phyloP scores from a whole-genome alignment of 2,797 vertebrate species.

The Halcyon badia region DNA sequence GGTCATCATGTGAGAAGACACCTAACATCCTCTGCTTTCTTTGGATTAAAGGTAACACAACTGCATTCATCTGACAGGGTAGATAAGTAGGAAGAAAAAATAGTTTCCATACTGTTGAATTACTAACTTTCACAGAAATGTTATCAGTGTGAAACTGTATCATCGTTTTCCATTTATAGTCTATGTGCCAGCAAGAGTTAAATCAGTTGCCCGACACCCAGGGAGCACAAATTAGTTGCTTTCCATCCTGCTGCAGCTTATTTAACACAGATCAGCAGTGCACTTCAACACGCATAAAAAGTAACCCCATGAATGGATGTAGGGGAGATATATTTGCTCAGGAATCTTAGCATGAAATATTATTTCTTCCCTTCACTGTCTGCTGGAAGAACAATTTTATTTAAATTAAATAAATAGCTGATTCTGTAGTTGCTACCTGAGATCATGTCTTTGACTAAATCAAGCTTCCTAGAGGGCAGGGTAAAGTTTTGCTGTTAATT shows the following conservation, averaged over 20 bases:
- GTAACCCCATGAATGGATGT: not conserved
- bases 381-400: constrained; percentile 9
- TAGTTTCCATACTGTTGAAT: not conserved
- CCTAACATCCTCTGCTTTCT: not conserved
- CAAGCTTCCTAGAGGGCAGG: not conserved
- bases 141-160: not conserved
- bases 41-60: not conserved
- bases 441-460: constrained; percentile 3
- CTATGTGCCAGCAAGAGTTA: not conserved
- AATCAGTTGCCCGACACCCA: not conserved
- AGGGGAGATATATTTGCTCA: not conserved
- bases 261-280: constrained; percentile 20
- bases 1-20: not conserved
- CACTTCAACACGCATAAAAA: not conserved
- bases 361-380: constrained; percentile 5
- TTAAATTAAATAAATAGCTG: constrained; percentile 51
- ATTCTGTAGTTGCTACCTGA: constrained; percentile 8
- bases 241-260: not conserved
- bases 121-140: not conserved
- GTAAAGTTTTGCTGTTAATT: constrained; percentile 48
- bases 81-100: not conserved
- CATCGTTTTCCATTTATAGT: not conserved
- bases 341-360: not conserved
- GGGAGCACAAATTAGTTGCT: not conserved
- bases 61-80: not conserved